phyloP scores from a whole-genome alignment of 2,888 invertebrate species.

The Trichacis sp. region DNA sequence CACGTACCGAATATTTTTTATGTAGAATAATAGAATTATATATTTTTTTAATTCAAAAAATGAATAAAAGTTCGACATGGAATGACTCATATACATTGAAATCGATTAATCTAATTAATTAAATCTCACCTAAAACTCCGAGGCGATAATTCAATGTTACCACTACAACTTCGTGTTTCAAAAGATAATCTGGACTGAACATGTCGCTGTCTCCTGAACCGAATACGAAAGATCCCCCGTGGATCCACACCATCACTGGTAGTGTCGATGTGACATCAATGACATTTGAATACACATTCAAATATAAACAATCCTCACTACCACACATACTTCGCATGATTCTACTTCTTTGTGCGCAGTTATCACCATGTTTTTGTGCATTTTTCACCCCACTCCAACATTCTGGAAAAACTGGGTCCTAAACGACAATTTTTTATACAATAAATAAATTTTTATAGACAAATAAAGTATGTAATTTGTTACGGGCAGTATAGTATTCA shows the following conservation, averaged over 20 bases:
- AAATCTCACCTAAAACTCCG: constrained; percentile 53
- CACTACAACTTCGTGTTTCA: constrained; percentile 54
- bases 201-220: constrained; percentile 49
- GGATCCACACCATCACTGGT: constrained; percentile 60
- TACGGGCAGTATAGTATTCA: too few relatives aligned
- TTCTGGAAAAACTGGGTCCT: constrained; percentile 56
- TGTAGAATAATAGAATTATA: too few relatives aligned
- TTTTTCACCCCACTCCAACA: constrained; percentile 53
- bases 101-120: too few relatives aligned
- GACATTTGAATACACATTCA: constrained; percentile 55
- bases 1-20: too few relatives aligned
- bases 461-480: too few relatives aligned
- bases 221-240: constrained; percentile 53
- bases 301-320: constrained; percentile 58
- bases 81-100: too few relatives aligned
- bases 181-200: constrained; percentile 57
- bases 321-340: constrained; percentile 38
- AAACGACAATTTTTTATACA: neutral
- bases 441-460: too few relatives aligned
- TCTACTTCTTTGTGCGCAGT: constrained; percentile 28
- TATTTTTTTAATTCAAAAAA: too few relatives aligned
- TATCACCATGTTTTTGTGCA: constrained; percentile 47
- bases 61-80: too few relatives aligned
- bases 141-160: constrained; percentile 62
- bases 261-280: constrained; percentile 4